Conservation (phyloP, 2,113 vertebrate species). For the Zosterops pallidus region DNA sequence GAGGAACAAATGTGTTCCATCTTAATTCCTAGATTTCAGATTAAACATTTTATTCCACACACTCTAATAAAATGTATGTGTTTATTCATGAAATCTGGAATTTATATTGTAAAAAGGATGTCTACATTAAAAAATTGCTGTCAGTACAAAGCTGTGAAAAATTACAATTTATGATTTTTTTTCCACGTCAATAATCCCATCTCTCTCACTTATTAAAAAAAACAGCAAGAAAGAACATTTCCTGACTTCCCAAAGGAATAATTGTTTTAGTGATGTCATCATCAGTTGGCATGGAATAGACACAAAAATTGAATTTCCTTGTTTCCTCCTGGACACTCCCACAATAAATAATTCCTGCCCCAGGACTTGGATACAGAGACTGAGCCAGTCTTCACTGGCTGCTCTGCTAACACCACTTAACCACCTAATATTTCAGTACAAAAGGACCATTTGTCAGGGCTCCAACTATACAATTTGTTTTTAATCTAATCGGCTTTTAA, state of each 20-base stretch:
- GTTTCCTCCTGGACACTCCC: neutral
- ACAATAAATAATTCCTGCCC: neutral
- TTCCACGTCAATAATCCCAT: neutral
- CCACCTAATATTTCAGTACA: neutral
- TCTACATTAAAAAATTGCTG: neutral
- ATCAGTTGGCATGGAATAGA: neutral
- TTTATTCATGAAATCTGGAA: neutral
- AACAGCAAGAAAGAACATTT: neutral
- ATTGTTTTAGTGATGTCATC: neutral
- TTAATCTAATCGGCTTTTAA: constrained; percentile 36
- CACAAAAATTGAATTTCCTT: neutral
- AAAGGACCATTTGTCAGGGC: neutral
- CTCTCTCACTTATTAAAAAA: neutral
- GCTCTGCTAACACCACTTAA: neutral
- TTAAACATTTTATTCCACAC: neutral
- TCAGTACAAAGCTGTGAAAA: neutral
- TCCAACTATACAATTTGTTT: neutral
- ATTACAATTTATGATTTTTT: neutral
- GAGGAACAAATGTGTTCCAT: neutral
- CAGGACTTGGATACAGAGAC: neutral
- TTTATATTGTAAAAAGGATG: neutral
- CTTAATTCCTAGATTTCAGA: neutral
- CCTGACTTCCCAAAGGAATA: neutral
- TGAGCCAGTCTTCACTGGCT: neutral
- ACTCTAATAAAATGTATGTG: neutral